Percentiles rank a stretch among this genome's conserved stretches.
These are phyloP conservation scores for Parazoanthus swiftii DNA, from an alignment of 92 coral and sea anemone species.

Conservation along the genomic window DNA sequence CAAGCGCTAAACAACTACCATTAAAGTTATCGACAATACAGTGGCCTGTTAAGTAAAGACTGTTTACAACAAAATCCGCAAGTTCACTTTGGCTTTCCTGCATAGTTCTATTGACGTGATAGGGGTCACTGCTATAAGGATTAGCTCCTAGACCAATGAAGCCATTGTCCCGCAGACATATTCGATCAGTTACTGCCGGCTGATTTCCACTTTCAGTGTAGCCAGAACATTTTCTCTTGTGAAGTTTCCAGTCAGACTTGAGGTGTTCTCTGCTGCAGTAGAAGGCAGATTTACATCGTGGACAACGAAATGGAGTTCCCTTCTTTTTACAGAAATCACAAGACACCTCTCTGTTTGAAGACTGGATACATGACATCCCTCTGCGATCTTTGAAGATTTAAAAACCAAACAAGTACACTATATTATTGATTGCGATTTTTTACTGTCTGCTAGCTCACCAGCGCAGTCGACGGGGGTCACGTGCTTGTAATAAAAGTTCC, in stretches of 20 bases:
- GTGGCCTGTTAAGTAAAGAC: constrained; percentile 34
- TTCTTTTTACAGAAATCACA: constrained; percentile 44
- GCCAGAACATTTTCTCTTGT: constrained; percentile 38
- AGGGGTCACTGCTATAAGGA: constrained; percentile 39
- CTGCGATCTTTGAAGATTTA: constrained; percentile 10
- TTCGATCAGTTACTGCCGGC: constrained; percentile 39
- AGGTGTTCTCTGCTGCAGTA: constrained; percentile 40
- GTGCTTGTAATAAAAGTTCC: not conserved
- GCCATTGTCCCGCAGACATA: constrained; percentile 40
- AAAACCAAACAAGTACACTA: constrained; percentile 8
- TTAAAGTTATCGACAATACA: constrained; percentile 42
- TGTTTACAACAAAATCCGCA: constrained; percentile 42
- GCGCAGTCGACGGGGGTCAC: not conserved
- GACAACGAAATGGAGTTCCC: constrained; percentile 38
- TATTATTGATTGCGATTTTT: not conserved
- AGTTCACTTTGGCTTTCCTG: constrained; percentile 39
- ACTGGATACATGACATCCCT: constrained; percentile 28
- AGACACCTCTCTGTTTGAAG: not conserved
- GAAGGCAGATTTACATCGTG: constrained; percentile 39
- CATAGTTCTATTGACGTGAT: constrained; percentile 38
- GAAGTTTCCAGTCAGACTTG: constrained; percentile 38
- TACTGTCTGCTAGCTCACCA: too few relatives aligned
- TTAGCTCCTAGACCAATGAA: constrained; percentile 41
- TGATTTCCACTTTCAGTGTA: constrained; percentile 32
- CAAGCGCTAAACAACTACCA: constrained; percentile 29